Evolutionary conservation across 2,888 invertebrate species (phyloP), one percentile per base, ranked within the genome.

Genomic region (Andrena fulva): DNA sequence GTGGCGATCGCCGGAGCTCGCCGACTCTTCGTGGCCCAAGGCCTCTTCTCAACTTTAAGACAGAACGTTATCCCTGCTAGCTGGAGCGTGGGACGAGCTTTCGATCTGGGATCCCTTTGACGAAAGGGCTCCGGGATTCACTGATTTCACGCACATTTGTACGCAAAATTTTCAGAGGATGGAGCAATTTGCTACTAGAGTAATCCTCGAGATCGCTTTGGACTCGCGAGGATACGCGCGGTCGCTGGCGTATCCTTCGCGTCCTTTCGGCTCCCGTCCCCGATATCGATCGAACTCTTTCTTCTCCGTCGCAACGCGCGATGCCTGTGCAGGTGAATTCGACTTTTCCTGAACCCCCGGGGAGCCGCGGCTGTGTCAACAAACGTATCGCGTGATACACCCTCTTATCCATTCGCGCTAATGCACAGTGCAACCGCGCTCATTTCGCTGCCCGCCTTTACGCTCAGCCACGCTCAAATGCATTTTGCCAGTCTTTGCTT

Each of bases 381-480:
- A 59, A 63, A 16, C 31, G 56, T 12, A 63, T 72, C 78, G 72
- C 72, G 67, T 59, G 72, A 68, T 67, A 42, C 5, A 35, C 8
- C 48, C 54, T 35, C 27, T 29, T 8, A n/a, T 64, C 7, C n/a
- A 60, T 31, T 60, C 52, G 29, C 12, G 10, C 60, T 66, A 56
- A 77, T 42, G 20, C 42, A 35, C 24, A 52, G 12, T 10, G 56
- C 56, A 7, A 12, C 2, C 8, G 7, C 24, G 52, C 16, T n/a
- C 35, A 7, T 60, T 60, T 31, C n/a, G 16, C 24, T 29, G 27
- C 12, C 20, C 24, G 20, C 33, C 35, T 33, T 33, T 20, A 10
- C 29, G 1, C 8, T 12, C 29, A n/a, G 4, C 6, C 20, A 10
- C 24, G 54, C 8, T 8, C 35, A 16, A 42, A 24, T 35, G 33